Evolutionary conservation across 2,888 invertebrate genomes (phyloP).

Genomic region (Tanytarsus gracilentus): DNA sequence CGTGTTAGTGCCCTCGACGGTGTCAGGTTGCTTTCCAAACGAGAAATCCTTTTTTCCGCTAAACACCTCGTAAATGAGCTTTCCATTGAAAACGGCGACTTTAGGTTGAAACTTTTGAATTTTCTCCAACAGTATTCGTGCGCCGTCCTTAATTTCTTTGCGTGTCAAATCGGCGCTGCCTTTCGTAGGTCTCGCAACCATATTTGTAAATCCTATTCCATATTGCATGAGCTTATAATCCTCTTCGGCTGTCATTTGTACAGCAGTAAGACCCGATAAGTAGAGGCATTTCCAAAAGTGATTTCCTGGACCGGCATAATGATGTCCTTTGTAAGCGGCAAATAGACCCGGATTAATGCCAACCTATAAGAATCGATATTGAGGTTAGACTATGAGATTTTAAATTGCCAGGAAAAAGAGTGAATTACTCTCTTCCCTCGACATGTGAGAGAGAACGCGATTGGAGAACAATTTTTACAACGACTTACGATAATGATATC

Average conservation of each 20-base stretch:
- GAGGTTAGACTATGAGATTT: not conserved
- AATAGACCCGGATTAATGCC: slow-evolving; percentile 96
- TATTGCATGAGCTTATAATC: slow-evolving; percentile 86
- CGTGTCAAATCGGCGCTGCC: slow-evolving; percentile 91
- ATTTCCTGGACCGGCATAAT: slow-evolving; percentile 97
- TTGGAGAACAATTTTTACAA: slow-evolving; percentile 34
- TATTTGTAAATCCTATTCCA: slow-evolving; percentile 97
- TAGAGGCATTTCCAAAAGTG: slow-evolving; percentile 99
- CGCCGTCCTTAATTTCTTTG: slow-evolving; percentile 90
- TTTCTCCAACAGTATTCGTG: slow-evolving; percentile 79
- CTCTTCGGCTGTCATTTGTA: slow-evolving; percentile 93
- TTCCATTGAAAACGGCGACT: slow-evolving; percentile 97
- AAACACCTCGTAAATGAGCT: slow-evolving; percentile 95
- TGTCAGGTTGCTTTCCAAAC: slow-evolving; percentile 91
- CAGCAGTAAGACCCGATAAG: slow-evolving; percentile 85
- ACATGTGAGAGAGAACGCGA: slow-evolving; percentile 39
- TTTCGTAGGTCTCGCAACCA: slow-evolving; percentile 91
- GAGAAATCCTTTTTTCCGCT: slow-evolving; percentile 95
- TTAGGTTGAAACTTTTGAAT: slow-evolving; percentile 87
- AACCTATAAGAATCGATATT: slow-evolving; percentile 64
- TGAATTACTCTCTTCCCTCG: not conserved
- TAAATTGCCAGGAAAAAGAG: slow-evolving; percentile 24
- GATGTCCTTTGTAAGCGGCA: slow-evolving; percentile 96
- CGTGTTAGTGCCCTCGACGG: slow-evolving; percentile 87
- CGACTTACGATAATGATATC: slow-evolving; percentile 99